These are phyloP conservation scores for Elephas maximus DNA, from an alignment of 2,113 vertebrate genomes.

Conservation along the genomic window DNA sequence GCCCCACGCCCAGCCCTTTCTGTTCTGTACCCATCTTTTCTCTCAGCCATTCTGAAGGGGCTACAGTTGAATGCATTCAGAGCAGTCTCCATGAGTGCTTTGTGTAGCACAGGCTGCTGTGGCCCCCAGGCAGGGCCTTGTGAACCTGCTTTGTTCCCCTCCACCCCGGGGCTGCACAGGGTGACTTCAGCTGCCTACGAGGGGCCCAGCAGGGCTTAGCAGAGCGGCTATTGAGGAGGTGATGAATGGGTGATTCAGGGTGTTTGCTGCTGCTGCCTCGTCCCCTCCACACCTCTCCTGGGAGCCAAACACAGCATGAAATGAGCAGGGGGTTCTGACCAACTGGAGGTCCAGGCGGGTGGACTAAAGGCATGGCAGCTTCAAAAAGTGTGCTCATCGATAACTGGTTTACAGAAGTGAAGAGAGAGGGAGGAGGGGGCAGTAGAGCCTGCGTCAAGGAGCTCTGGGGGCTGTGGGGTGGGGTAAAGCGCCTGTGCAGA, in stretches of 20 bases:
- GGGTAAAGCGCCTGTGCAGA: constrained; percentile 41
- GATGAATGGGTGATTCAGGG: constrained; percentile 87
- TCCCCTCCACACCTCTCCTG: neutral
- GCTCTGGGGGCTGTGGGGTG: constrained; percentile 27
- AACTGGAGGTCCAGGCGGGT: neutral
- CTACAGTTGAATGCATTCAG: constrained; percentile 61
- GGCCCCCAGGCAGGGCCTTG: constrained; percentile 46
- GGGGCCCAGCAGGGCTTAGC: constrained; percentile 46
- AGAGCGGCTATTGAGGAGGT: constrained; percentile 74
- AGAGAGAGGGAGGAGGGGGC: neutral
- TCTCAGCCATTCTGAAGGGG: neutral
- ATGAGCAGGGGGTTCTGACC: neutral
- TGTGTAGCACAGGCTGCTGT: neutral
- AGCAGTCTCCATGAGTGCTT: constrained; percentile 23
- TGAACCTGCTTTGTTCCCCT: constrained; percentile 73
- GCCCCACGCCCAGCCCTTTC: neutral
- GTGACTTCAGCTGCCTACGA: neutral
- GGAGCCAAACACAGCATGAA: constrained; percentile 1
- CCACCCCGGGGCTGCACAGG: neutral
- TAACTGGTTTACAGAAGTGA: neutral
- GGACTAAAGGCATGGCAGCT: neutral
- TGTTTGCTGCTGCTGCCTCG: constrained; percentile 43
- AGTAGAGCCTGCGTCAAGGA: neutral
- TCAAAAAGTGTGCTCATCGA: neutral
- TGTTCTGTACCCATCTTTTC: constrained; percentile 50